phyloP scores from a whole-genome alignment of 1,140 invertebrate species.

The Bombus waltoni region DNA sequence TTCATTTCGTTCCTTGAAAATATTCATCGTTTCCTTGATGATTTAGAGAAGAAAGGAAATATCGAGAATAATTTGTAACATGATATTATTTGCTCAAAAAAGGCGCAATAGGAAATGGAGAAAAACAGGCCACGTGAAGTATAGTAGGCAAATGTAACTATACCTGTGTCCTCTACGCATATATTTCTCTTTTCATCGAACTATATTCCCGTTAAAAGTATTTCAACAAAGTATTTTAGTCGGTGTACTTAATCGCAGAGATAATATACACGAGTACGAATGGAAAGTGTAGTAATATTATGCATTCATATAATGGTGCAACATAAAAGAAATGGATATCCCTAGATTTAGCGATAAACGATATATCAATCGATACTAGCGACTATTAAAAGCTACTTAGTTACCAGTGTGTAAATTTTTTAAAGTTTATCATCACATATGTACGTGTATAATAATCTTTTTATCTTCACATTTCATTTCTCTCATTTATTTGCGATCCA shows the following conservation, averaged over 20 bases:
- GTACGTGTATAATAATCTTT: background rate
- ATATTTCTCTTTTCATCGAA: background rate
- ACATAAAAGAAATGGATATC: background rate
- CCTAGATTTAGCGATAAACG: background rate
- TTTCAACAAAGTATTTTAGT: background rate
- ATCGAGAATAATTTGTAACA: background rate
- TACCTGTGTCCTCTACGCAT: background rate
- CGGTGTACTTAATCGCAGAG: background rate
- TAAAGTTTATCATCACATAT: background rate
- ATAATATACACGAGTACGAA: background rate
- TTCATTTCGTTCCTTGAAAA: background rate
- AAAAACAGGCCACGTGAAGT: background rate
- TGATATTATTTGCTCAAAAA: background rate
- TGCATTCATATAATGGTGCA: background rate
- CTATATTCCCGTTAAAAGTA: background rate
- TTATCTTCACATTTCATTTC: too few species aligned
- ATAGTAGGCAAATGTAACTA: background rate
- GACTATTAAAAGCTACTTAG: too few species aligned
- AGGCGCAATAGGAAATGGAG: background rate
- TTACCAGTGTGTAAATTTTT: too few species aligned
- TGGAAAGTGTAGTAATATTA: background rate
- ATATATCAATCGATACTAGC: background rate
- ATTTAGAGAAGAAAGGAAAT: background rate
- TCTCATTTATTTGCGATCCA: background rate
- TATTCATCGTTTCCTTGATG: background rate